These are phyloP conservation scores for Oxyruncus cristatus DNA, from an alignment of 2,113 vertebrate genomes.

Conservation along the genomic window DNA sequence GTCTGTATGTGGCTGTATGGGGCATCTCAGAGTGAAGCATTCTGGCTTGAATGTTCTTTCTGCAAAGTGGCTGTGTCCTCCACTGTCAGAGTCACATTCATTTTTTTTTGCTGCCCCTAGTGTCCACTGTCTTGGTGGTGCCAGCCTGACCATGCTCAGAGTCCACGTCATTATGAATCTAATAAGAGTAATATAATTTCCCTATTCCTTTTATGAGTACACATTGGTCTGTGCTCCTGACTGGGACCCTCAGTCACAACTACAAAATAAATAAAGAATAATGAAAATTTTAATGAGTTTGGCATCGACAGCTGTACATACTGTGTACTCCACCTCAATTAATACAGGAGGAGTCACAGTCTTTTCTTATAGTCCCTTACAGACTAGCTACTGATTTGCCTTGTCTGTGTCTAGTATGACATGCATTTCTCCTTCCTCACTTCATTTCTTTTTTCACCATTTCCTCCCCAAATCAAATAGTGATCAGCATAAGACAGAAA, in stretches of 20 bases:
- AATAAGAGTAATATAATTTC: conserved; percentile 7
- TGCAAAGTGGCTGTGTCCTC: background rate
- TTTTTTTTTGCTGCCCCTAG: background rate
- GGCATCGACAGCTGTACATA: background rate
- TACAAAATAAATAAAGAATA: conserved; percentile 3
- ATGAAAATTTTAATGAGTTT: conserved; percentile 1
- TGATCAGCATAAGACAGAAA: background rate
- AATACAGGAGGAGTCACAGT: background rate
- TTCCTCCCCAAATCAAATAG: background rate
- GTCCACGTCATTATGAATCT: background rate
- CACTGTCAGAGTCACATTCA: background rate
- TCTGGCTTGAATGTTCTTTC: background rate
- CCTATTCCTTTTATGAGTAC: background rate
- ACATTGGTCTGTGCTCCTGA: background rate
- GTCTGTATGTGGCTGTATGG: background rate
- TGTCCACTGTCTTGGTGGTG: background rate
- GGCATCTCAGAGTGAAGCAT: background rate
- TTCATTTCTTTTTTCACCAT: background rate
- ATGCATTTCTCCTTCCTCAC: background rate
- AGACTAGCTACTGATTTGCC: background rate
- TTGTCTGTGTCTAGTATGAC: background rate
- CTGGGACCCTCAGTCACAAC: background rate
- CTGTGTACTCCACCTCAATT: background rate
- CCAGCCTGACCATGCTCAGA: background rate
- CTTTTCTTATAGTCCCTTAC: background rate